phyloP scores from a whole-genome alignment of 2,888 invertebrate genomes.

The Abrostola triplasia region DNA sequence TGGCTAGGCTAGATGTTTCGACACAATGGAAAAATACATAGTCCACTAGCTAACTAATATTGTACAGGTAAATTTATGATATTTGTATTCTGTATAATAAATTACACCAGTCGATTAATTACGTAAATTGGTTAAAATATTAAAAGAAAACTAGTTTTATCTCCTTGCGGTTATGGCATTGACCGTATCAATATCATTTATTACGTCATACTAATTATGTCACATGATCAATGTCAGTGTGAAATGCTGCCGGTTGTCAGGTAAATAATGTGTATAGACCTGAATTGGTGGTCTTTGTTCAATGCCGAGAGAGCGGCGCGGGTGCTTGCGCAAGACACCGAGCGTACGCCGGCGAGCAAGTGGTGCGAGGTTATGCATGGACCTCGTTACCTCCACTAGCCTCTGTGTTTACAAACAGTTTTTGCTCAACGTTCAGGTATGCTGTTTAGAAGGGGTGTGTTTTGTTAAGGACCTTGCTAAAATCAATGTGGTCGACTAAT shows the following conservation, averaged over 20 bases:
- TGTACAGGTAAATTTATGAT: too few relatives aligned
- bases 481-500: neutral
- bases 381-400: conserved; percentile 67
- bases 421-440: conserved; percentile 9
- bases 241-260: conserved; percentile 47
- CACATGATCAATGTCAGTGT: conserved; percentile 51
- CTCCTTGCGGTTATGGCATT: conserved; percentile 25
- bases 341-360: conserved; percentile 66
- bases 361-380: conserved; percentile 84
- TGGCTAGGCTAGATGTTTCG: neutral
- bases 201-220: conserved; percentile 52
- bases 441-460: neutral
- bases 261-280: conserved; percentile 50
- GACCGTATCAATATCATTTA: conserved; percentile 41
- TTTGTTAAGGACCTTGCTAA: neutral
- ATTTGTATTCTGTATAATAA: too few relatives aligned
- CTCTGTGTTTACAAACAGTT: conserved; percentile 31
- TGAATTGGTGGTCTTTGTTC: conserved; percentile 72
- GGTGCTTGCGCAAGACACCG: conserved; percentile 65
- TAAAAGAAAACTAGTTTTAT: conserved; percentile 7
- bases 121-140: too few relatives aligned
- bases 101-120: too few relatives aligned
- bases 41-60: too few relatives aligned
- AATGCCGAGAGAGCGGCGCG: conserved; percentile 85
- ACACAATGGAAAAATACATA: too few relatives aligned